Evolutionary conservation across 1,140 invertebrate genomes (phyloP), one percentile per base, ranked within the genome.

Genomic region (Coptotermes formosanus): DNA sequence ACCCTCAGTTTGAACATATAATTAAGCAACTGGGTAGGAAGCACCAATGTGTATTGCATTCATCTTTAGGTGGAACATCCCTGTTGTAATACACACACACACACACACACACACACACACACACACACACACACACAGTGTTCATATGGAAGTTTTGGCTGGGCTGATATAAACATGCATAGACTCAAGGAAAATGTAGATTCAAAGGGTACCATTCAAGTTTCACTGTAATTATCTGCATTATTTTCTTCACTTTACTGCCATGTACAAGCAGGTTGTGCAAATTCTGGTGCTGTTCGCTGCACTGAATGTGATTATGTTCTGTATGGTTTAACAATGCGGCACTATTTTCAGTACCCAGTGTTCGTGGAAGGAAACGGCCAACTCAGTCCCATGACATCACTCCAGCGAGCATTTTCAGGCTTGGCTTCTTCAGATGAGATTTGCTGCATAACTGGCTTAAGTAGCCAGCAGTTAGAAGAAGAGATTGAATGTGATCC

Each of bases 371-470:
- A 84, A 64, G 64, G 32, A 12, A 69, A 44, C 16, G 21, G 30
- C 16, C 86, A 86, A 16, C 30, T 32, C 14, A 52, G n/a, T 48
- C 38, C 23, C 32, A 43, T 9, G 14, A 89, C 90, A 19, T 92
- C 91, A 8, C 90, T 95, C 11, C 92, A 94, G 82, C 93, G 93
- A 84, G 94, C 95, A 89, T 97, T 98, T 89, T 97, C 95, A 85
- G 97, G 97, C 7, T 90, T 92, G 1, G 94, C 95, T 82, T 97
- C 94, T 89, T 94, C 95, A 82, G 97, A 98, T 92, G 96, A 98
- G 91, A 97, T 98, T 88, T 98, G 97, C 89, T 97, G 97, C 89
- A 93, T 94, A 86, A 95, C 95, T n/a, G 95, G 96, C n/a, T 91
- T 97, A 82, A 95, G 94, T 85, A 92, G 95, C 44, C 93, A 94